Evolutionary conservation across 2,113 vertebrate species (phyloP).

Genomic region (Zootoca vivipara): DNA sequence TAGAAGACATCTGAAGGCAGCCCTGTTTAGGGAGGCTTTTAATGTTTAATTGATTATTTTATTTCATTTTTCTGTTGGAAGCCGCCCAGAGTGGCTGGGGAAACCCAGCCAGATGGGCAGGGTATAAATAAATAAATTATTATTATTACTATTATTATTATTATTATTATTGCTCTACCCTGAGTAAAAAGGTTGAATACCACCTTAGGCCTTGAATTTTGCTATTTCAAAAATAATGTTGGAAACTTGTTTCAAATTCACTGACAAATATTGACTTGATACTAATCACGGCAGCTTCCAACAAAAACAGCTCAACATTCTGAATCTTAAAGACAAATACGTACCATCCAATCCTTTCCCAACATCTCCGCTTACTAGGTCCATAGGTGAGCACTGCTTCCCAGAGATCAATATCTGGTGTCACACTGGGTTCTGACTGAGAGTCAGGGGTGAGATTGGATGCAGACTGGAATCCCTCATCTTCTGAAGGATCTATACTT

Average conservation of each 20-base stretch:
- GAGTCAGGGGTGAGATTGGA: constrained; percentile 98
- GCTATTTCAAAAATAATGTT: neutral
- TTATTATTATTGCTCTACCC: no score
- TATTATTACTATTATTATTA: no score
- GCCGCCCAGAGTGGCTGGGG: no score
- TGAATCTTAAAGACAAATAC: constrained; percentile 51
- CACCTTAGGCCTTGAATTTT: neutral
- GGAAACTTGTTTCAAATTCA: neutral
- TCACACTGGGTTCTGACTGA: constrained; percentile 87
- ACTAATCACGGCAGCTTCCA: neutral
- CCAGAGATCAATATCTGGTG: constrained; percentile 91
- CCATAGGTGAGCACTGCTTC: constrained; percentile 87
- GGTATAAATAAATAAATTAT: no score
- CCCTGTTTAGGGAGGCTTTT: no score
- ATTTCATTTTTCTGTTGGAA: no score
- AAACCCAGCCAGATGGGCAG: no score
- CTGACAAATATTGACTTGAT: neutral
- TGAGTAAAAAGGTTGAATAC: no score
- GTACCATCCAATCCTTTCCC: constrained; percentile 96
- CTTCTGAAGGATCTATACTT: constrained; percentile 92
- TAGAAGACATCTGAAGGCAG: no score
- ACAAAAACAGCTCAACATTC: neutral
- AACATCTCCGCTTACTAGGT: constrained; percentile 88
- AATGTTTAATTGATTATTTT: no score
- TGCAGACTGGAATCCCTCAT: constrained; percentile 96